Conservation (phyloP, 2,888 invertebrate species). For the Eupithecia abbreviata region DNA sequence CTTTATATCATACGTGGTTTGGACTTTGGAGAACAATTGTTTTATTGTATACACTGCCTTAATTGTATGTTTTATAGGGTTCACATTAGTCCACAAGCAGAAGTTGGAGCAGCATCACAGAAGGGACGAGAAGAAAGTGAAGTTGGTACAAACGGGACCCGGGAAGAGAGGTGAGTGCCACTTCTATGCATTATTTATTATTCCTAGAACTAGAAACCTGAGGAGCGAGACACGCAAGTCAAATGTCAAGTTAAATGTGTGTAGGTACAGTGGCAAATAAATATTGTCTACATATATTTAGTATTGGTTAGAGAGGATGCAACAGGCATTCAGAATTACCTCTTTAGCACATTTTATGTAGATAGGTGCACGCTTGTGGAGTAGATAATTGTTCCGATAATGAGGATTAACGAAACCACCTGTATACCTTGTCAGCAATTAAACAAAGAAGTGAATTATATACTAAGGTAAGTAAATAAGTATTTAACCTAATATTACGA, state of each 20-base stretch:
- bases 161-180: slow-evolving; percentile 63
- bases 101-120: slow-evolving; percentile 64
- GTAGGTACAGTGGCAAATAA: too few species aligned
- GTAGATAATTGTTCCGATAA: too few species aligned
- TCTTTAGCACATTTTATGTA: neutral
- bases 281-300: neutral
- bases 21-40: slow-evolving; percentile 76
- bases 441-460: neutral
- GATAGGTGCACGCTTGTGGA: neutral
- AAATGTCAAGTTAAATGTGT: too few species aligned
- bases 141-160: slow-evolving; percentile 56
- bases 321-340: too few species aligned
- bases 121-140: slow-evolving; percentile 59
- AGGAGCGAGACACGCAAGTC: neutral
- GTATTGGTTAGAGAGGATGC: neutral
- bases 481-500: neutral
- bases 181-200: slow-evolving; percentile 28
- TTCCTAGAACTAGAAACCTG: neutral
- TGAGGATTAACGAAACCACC: neutral
- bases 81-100: slow-evolving; percentile 73
- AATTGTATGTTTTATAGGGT: slow-evolving; percentile 68
- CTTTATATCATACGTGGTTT: slow-evolving; percentile 69
- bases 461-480: neutral
- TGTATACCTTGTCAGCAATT: neutral
- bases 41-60: slow-evolving; percentile 71